Base-by-base conservation (phyloP, 2,888 invertebrate species). In the Hypolimnas misippus region DNA sequence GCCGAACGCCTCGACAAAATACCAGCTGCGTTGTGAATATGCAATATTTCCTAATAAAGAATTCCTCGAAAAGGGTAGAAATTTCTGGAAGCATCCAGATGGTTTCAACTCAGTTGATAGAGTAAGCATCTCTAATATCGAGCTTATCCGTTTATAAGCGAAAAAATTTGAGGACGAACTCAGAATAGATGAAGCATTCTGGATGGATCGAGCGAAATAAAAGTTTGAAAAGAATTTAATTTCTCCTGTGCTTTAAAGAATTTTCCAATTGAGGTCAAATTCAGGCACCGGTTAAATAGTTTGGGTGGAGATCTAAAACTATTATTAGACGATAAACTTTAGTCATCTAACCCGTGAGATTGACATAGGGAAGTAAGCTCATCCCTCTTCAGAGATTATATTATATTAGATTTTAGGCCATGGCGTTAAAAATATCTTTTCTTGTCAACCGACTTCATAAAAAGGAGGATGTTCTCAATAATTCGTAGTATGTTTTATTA, bases 21-120 rank as follows among this genome's bases (percentile, higher is more conserved):
- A 72, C 76, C 83, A 79, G 78, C 78, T 82, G 81, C 72, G 72
- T 70, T 76, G 77, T 78, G 80, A 81, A 84, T 83, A 83, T 83
- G 82, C 82, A 83, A 86, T 86, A 84, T 85, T 85, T 84, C 72
- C 79, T 79, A 77, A 82, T 83, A 82, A 84, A 83, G 78, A 78
- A 77, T 76, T 76, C 74, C 63, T 69, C 57, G 56, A 69, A 72
- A 72, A 67, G 63, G 65, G 65, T 73, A 68, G 70, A 69, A 72
- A 66, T 63, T 62, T 67, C 50, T 14, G 56, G 64, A 73, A 74
- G 60, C 65, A 68, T 70, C 74, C 78, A 77, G 76, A 75, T 61
- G 63, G 55, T 63, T 53, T 54, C 46, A 40, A 53, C 33, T 29
- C 38, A 17, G 53, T 19, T 49, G 46, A 62, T 63, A 63, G 52